Evolutionary conservation across 2,888 invertebrate genomes (phyloP), one percentile per base, ranked within the genome.

Genomic region (Phragmatobia fuliginosa): DNA sequence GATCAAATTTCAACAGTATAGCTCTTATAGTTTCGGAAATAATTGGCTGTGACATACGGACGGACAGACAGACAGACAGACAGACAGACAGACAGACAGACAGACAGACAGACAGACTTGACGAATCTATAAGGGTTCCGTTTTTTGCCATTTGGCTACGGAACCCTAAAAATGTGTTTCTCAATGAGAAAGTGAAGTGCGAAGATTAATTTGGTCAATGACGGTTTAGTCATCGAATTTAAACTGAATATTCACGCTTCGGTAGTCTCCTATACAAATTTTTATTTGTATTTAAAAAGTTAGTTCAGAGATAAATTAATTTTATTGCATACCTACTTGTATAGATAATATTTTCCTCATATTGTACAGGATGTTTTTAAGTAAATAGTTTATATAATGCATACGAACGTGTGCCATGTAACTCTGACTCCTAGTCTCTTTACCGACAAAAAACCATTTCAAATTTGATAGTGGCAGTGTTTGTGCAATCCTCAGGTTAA

Each of bases 121-220:
- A n/a, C n/a, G n/a, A n/a, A n/a, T n/a, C n/a, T n/a, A n/a, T n/a
- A n/a, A n/a, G n/a, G n/a, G n/a, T n/a, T n/a, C n/a, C n/a, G n/a
- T n/a, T n/a, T n/a, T n/a, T n/a, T n/a, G n/a, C n/a, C n/a, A n/a
- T n/a, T n/a, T n/a, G n/a, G n/a, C n/a, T n/a, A n/a, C n/a, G n/a
- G n/a, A n/a, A n/a, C n/a, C n/a, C n/a, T n/a, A n/a, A n/a, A 61
- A 45, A 38, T 28, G 21, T 52, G 31, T 73, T 67, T 71, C 66
- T 68, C 68, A 70, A 70, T 31, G 73, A 75, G 80, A 80, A 81
- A 80, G 79, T 74, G 62, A 63, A n/a, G 32, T 65, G 69, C 62
- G 52, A 70, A 71, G 76, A 80, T 76, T 74, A 25, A 78, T 80
- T 45, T 73, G 67, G 73, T 18, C 62, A 64, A 64, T 64, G 59